A percentile compares a stretch with the other conserved stretches of the same genome.
Evolutionary conservation across 2,113 vertebrate genomes (phyloP).

Genomic region (Vulpes lagopus): DNA sequence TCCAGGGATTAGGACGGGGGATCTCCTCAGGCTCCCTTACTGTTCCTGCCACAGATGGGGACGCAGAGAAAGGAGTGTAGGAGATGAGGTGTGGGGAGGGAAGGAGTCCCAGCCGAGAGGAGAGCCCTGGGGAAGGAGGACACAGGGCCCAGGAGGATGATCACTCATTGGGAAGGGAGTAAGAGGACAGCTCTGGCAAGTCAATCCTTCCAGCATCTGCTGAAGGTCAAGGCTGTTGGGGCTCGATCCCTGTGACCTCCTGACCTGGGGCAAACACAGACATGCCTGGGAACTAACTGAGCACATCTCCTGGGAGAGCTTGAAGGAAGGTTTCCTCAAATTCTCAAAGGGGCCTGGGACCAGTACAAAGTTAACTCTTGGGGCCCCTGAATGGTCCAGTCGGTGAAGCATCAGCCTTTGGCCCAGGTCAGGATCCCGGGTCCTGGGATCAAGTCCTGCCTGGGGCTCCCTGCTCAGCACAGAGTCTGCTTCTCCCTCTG

Average conservation of each 20-base stretch:
- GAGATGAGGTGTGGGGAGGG: background rate
- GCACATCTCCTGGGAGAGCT: too few species aligned
- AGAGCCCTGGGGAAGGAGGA: background rate
- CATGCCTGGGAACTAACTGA: fast-evolving
- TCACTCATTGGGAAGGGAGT: too few species aligned
- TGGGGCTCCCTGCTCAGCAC: too few species aligned
- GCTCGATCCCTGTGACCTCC: background rate
- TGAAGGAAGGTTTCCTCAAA: background rate
- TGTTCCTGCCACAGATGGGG: background rate
- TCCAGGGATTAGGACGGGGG: background rate
- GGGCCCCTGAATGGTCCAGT: too few species aligned
- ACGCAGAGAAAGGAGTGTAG: background rate
- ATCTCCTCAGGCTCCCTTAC: too few species aligned
- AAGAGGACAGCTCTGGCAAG: background rate
- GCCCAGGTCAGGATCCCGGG: too few species aligned
- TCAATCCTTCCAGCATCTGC: background rate
- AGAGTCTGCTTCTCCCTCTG: too few species aligned
- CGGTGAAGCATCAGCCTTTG: too few species aligned
- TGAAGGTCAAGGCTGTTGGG: background rate
- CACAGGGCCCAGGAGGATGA: too few species aligned
- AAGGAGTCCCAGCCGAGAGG: background rate
- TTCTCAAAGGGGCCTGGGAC: background rate
- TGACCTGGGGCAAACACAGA: fast-evolving
- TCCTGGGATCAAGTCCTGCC: too few species aligned
- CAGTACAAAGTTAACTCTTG: background rate